These are phyloP conservation scores for Meghimatium bilineatum DNA, from an alignment of 2,888 invertebrate genomes.

Conservation along the genomic window DNA sequence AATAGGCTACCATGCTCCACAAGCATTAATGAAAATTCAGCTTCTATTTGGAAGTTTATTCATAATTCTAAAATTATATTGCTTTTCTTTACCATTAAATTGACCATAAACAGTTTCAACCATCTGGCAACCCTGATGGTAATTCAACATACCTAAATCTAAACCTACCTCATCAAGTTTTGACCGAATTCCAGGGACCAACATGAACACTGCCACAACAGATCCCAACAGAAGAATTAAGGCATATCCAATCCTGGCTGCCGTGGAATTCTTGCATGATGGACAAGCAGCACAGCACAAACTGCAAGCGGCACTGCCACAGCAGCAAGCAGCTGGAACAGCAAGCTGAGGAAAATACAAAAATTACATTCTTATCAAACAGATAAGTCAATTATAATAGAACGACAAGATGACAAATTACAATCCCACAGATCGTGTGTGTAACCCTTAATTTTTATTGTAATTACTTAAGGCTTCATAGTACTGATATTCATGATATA, in stretches of 20 bases:
- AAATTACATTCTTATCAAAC: background rate
- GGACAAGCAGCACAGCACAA: slow-evolving; percentile 98
- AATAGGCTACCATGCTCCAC: too few species aligned
- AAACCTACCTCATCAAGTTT: slow-evolving; percentile 86
- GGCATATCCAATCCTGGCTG: slow-evolving; percentile 96
- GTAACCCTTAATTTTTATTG: too few species aligned
- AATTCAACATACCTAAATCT: too few species aligned
- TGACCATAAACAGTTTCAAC: too few species aligned
- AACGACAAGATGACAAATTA: background rate
- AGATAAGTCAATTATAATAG: background rate
- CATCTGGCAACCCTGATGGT: too few species aligned
- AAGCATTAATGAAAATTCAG: too few species aligned
- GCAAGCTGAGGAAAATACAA: slow-evolving; percentile 11
- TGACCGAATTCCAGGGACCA: slow-evolving; percentile 91
- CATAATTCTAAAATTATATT: too few species aligned
- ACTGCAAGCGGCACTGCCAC: slow-evolving; percentile 93
- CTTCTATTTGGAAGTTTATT: too few species aligned
- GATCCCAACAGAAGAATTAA: slow-evolving; percentile 93
- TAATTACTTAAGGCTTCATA: too few species aligned
- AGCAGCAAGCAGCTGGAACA: slow-evolving; percentile 89
- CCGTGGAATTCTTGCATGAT: slow-evolving; percentile 96
- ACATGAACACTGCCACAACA: slow-evolving; percentile 90
- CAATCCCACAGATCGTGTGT: too few species aligned
- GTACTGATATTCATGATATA: too few species aligned
- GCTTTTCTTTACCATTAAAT: too few species aligned